Conservation (phyloP, 2,113 vertebrate genomes). For the Aleadryas rufinucha region DNA sequence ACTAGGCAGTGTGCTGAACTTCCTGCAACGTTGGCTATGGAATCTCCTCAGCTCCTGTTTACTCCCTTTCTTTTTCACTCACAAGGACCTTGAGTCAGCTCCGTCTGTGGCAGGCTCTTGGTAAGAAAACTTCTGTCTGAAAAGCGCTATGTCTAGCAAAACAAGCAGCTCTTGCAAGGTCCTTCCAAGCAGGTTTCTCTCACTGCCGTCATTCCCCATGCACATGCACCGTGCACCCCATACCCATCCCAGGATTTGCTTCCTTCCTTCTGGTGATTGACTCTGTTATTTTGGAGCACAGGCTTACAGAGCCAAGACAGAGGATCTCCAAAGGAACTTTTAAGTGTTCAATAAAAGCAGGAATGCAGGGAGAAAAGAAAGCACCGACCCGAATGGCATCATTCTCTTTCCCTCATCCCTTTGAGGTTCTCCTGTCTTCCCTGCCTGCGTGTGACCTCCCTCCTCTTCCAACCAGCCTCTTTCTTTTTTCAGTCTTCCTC, state of each 20-base stretch:
- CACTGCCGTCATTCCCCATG: not conserved
- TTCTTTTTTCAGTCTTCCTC: conserved; percentile 1
- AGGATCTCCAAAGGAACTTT: conserved; percentile 38
- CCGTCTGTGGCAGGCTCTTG: not conserved
- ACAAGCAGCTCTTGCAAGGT: not conserved
- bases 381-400: not conserved
- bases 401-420: not conserved
- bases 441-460: not conserved
- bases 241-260: not conserved
- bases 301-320: not conserved
- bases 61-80: not conserved
- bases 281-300: not conserved
- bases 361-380: conserved; percentile 39
- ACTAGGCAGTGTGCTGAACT: not conserved
- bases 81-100: conserved; percentile 3
- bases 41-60: not conserved
- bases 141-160: not conserved
- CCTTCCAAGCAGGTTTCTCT: not conserved
- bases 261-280: not conserved
- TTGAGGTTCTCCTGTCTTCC: not conserved
- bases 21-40: not conserved
- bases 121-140: conserved; percentile 4
- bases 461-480: not conserved
- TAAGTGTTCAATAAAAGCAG: conserved; percentile 46
- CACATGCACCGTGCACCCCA: fast-evolving